These are phyloP conservation scores for Gasterosteus nipponicus DNA, from an alignment of 2,113 vertebrate species.

Conservation along the genomic window DNA sequence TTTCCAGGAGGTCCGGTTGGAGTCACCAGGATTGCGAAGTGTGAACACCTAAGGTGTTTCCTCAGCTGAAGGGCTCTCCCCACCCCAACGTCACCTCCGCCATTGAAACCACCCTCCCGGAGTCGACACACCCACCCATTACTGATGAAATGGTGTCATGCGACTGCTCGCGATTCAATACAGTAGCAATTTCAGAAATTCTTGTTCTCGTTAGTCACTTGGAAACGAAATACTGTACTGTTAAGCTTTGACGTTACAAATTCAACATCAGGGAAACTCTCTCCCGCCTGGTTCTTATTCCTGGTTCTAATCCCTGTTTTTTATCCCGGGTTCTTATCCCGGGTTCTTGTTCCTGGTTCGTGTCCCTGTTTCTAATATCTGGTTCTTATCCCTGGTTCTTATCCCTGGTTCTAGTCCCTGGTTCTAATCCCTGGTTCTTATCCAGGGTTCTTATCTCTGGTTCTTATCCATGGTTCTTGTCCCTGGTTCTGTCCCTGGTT, in stretches of 20 bases:
- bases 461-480: too few relatives aligned
- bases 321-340: too few relatives aligned
- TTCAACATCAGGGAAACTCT: neutral
- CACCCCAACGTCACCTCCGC: neutral
- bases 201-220: neutral
- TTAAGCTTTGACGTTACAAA: neutral
- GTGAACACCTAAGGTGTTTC: slow-evolving; percentile 8
- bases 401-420: too few relatives aligned
- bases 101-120: neutral
- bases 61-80: neutral
- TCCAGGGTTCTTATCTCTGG: too few relatives aligned
- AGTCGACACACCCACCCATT: slow-evolving; percentile 7
- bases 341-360: too few relatives aligned
- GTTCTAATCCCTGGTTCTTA: too few relatives aligned
- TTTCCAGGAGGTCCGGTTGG: neutral
- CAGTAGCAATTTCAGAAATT: neutral
- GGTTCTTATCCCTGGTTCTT: too few relatives aligned
- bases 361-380: too few relatives aligned
- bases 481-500: too few relatives aligned
- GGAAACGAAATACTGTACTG: neutral
- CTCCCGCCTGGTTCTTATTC: too few relatives aligned
- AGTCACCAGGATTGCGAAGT: neutral
- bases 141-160: neutral
- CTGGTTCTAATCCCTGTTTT: too few relatives aligned
- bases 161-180: neutral